Conservation (phyloP, 2,888 invertebrate genomes). For the Ganaspis brasiliensis region DNA sequence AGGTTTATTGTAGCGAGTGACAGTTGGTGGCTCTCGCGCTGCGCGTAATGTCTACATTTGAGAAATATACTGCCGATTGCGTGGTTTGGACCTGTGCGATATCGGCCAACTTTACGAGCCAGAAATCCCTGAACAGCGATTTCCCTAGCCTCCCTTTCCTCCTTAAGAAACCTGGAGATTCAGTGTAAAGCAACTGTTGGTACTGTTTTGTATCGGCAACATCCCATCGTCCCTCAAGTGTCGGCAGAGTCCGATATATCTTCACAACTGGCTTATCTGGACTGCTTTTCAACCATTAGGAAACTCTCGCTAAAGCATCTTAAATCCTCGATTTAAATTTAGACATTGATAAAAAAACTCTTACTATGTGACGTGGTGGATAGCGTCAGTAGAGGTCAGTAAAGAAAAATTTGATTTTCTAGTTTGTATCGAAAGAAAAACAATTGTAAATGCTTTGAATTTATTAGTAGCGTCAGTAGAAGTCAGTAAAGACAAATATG, state of each 20-base stretch:
- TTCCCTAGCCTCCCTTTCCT: conserved; percentile 39
- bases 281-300: background rate
- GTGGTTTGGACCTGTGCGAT: conserved; percentile 55
- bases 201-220: conserved; percentile 47
- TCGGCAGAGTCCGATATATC: conserved; percentile 7
- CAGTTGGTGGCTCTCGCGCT: conserved; percentile 50
- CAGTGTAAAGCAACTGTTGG: conserved; percentile 58
- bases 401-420: too few relatives aligned
- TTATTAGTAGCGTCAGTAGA: too few relatives aligned
- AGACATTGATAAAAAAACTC: too few relatives aligned
- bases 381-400: too few relatives aligned
- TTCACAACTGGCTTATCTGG: conserved; percentile 18
- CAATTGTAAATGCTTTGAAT: too few relatives aligned
- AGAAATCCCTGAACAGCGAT: conserved; percentile 59
- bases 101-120: conserved; percentile 65
- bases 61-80: conserved; percentile 53
- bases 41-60: conserved; percentile 49
- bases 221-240: conserved; percentile 21
- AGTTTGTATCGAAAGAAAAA: too few relatives aligned
- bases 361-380: too few relatives aligned
- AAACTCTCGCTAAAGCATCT: too few relatives aligned
- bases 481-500: too few relatives aligned
- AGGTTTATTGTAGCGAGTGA: conserved; percentile 21
- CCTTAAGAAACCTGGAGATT: conserved; percentile 54
- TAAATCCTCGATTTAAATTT: too few relatives aligned